Evolutionary conservation across 2,888 invertebrate species (phyloP).

Genomic region (Limnephilus rhombicus): DNA sequence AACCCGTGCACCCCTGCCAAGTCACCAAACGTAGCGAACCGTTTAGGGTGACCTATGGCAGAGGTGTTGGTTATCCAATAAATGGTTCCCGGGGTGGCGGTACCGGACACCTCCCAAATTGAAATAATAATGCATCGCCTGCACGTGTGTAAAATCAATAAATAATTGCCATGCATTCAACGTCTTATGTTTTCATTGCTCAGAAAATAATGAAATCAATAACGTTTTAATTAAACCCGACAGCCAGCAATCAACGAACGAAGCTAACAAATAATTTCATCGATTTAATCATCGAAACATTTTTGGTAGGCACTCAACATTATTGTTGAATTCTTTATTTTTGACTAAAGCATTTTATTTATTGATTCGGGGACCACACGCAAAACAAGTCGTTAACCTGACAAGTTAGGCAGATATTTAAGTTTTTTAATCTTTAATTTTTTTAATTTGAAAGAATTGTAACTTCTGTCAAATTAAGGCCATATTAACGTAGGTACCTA

Average conservation of each 20-base stretch:
- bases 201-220: neutral
- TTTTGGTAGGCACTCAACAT: neutral
- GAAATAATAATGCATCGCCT: no score
- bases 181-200: neutral
- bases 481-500: neutral
- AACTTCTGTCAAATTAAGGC: neutral
- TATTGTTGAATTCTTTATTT: neutral
- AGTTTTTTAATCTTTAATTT: neutral
- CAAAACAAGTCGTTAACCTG: neutral
- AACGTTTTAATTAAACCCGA: neutral
- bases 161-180: no score
- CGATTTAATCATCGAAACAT: neutral
- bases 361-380: neutral
- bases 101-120: no score
- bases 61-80: no score
- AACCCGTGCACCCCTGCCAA: no score
- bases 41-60: no score
- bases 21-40: no score
- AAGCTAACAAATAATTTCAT: neutral
- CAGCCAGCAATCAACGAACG: neutral
- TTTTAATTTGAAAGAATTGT: neutral
- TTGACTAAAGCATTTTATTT: neutral
- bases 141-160: no score
- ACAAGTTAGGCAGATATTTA: neutral
- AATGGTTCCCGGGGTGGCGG: no score